Conservation (phyloP, 2,888 invertebrate genomes). For the Schizaphis graminum region DNA sequence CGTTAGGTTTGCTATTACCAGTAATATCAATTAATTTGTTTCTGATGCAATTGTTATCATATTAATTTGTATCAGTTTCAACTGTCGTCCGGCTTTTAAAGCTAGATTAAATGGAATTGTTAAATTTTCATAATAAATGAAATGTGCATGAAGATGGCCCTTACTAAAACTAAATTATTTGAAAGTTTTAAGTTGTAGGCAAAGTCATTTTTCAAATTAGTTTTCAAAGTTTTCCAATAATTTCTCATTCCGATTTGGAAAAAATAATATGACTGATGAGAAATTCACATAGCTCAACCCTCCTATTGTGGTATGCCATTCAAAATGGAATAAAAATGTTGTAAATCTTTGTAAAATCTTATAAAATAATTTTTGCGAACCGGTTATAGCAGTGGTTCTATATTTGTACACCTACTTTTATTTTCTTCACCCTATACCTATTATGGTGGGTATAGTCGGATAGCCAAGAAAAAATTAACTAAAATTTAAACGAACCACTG, state of each 20-base stretch:
- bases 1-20: neutral
- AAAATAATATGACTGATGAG: neutral
- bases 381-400: too few species aligned
- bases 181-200: neutral
- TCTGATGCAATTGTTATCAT: neutral
- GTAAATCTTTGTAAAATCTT: neutral
- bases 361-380: neutral
- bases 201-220: neutral
- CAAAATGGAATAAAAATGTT: neutral
- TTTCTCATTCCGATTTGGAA: neutral
- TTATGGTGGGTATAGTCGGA: neutral
- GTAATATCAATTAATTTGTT: neutral
- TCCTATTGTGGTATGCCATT: neutral
- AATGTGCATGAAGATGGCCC: neutral
- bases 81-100: neutral
- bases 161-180: neutral
- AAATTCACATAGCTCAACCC: neutral
- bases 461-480: neutral
- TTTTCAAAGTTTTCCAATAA: neutral
- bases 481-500: neutral
- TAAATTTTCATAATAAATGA: neutral
- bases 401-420: too few species aligned
- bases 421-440: neutral
- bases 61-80: neutral
- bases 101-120: neutral